Conservation (phyloP, 2,113 vertebrate genomes). For the Phalacrocorax pelagicus region DNA sequence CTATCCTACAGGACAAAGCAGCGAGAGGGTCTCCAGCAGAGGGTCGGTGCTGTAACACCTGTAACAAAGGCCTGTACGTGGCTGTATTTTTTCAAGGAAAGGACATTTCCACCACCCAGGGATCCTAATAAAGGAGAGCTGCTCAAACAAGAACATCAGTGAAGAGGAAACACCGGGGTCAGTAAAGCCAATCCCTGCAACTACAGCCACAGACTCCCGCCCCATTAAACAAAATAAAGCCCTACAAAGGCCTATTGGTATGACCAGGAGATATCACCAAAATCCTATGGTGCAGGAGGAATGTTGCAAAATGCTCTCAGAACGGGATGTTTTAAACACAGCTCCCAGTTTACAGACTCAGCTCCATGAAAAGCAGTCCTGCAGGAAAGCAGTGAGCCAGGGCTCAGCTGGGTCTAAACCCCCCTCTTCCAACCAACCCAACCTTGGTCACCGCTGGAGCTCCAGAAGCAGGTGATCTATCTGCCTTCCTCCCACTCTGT, state of each 20-base stretch:
- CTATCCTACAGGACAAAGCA: background rate
- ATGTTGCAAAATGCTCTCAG: background rate
- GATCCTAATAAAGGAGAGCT: background rate
- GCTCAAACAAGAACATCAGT: background rate
- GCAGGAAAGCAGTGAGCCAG: too few species aligned
- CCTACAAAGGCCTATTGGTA: background rate
- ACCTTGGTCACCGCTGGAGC: background rate
- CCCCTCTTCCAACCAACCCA: background rate
- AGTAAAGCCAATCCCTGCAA: background rate
- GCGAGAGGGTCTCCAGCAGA: background rate
- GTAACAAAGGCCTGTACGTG: background rate
- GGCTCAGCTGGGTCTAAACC: background rate
- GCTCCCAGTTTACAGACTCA: background rate
- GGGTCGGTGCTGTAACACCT: background rate
- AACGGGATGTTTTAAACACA: background rate
- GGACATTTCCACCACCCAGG: background rate
- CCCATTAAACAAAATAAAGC: background rate
- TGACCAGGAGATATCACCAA: background rate
- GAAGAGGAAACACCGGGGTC: background rate
- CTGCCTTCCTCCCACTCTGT: background rate
- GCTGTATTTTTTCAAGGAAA: background rate
- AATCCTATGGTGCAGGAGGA: background rate
- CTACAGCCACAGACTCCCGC: background rate
- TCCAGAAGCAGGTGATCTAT: background rate
- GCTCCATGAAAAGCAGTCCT: background rate